phyloP scores from a whole-genome alignment of 2,888 invertebrate genomes.

The Papilio elwesi region DNA sequence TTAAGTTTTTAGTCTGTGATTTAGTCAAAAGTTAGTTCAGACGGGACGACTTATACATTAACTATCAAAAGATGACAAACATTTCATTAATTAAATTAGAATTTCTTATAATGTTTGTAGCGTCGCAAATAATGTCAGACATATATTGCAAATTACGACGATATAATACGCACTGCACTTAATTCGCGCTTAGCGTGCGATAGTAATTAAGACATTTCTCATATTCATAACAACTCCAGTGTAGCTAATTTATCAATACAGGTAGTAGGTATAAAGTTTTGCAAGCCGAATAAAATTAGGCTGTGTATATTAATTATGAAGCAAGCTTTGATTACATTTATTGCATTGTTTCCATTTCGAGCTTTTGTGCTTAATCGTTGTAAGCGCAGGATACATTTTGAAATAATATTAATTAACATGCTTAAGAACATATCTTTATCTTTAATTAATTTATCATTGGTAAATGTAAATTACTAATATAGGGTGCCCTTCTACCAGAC shows the following conservation, averaged over 20 bases:
- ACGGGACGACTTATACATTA: too few species aligned
- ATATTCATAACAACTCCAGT: slow-evolving; percentile 17
- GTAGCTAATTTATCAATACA: slow-evolving; percentile 19
- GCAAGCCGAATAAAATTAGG: slow-evolving; percentile 19
- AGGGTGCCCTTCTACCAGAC: not conserved
- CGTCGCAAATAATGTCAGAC: not conserved
- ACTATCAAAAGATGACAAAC: too few species aligned
- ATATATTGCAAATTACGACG: slow-evolving; percentile 6
- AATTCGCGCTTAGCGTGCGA: slow-evolving; percentile 38
- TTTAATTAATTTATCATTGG: not conserved
- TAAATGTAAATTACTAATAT: not conserved
- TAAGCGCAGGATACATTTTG: not conserved
- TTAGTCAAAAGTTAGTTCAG: too few species aligned
- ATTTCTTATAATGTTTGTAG: not conserved
- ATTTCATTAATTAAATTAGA: not conserved
- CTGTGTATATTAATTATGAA: slow-evolving; percentile 13
- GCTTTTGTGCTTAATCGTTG: not conserved
- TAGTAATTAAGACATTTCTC: slow-evolving; percentile 36
- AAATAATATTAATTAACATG: slow-evolving; percentile 3
- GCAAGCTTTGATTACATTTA: slow-evolving; percentile 6
- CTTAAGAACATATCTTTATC: not conserved
- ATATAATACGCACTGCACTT: slow-evolving; percentile 6
- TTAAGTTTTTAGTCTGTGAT: too few species aligned
- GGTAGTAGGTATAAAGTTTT: slow-evolving; percentile 6
- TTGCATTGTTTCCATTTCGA: slow-evolving; percentile 11